phyloP scores from a whole-genome alignment of 2,888 invertebrate species.

The Unio delphinus region DNA sequence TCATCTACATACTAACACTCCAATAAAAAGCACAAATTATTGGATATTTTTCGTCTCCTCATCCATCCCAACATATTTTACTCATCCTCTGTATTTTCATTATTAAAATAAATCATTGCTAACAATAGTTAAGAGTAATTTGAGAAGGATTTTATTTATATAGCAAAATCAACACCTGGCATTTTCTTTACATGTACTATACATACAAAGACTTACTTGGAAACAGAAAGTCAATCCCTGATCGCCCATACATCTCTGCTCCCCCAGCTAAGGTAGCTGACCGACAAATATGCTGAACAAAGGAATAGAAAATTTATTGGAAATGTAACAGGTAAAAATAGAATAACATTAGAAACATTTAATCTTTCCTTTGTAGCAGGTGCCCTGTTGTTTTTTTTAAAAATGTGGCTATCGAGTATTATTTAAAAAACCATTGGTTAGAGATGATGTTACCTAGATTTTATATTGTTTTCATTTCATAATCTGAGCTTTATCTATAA shows the following conservation, averaged over 20 bases:
- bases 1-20: no score
- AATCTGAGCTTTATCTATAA: no score
- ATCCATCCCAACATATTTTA: not conserved
- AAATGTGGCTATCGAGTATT: no score
- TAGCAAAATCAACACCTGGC: no score
- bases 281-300: slow-evolving; percentile 73
- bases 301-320: slow-evolving; percentile 1
- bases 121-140: not conserved
- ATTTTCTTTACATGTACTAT: not conserved
- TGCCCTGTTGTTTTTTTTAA: no score
- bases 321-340: not conserved
- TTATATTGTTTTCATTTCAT: no score
- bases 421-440: no score
- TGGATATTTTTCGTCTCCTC: no score
- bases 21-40: no score
- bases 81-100: slow-evolving; percentile 6
- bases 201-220: slow-evolving; percentile 61
- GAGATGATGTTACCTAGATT: no score
- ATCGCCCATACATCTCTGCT: slow-evolving; percentile 82
- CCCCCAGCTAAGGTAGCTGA: slow-evolving; percentile 83
- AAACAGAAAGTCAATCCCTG: slow-evolving; percentile 76
- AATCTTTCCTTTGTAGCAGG: not conserved
- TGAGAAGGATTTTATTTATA: not conserved
- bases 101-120: not conserved
- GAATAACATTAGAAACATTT: not conserved